Percentiles rank a stretch among this genome's conserved stretches.
These are phyloP conservation scores for Hoplias malabaricus DNA, from an alignment of 2,113 vertebrate species.

Conservation along the genomic window DNA sequence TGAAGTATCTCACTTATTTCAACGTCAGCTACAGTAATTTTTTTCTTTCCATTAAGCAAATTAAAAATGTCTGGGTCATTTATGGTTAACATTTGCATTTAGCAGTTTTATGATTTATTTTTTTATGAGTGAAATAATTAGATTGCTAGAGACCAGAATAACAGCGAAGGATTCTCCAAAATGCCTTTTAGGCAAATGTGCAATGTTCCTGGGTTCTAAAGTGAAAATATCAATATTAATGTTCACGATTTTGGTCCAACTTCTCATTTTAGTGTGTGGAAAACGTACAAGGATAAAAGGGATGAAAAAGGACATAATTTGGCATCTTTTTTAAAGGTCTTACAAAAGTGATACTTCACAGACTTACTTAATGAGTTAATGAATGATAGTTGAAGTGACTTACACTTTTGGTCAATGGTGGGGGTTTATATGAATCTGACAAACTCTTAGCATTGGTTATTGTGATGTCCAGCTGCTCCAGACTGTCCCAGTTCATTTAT, in stretches of 20 bases:
- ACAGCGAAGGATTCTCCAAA: not conserved
- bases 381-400: too few relatives aligned
- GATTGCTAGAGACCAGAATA: not conserved
- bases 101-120: not conserved
- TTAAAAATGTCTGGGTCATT: not conserved
- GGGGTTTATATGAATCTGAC: too few relatives aligned
- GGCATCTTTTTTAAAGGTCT: not conserved
- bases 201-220: not conserved
- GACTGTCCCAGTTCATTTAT: too few relatives aligned
- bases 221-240: constrained; percentile 12
- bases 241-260: not conserved
- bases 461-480: too few relatives aligned
- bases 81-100: not conserved
- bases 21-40: not conserved
- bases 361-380: not conserved
- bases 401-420: too few relatives aligned
- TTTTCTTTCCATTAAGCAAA: not conserved
- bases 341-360: not conserved
- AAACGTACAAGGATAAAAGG: not conserved
- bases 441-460: too few relatives aligned
- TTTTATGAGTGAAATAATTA: not conserved
- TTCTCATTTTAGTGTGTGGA: constrained; percentile 12
- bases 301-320: not conserved
- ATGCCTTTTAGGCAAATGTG: not conserved
- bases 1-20: too few relatives aligned